phyloP scores from a whole-genome alignment of 1,140 invertebrate species.

The Neuroterus valhalla region DNA sequence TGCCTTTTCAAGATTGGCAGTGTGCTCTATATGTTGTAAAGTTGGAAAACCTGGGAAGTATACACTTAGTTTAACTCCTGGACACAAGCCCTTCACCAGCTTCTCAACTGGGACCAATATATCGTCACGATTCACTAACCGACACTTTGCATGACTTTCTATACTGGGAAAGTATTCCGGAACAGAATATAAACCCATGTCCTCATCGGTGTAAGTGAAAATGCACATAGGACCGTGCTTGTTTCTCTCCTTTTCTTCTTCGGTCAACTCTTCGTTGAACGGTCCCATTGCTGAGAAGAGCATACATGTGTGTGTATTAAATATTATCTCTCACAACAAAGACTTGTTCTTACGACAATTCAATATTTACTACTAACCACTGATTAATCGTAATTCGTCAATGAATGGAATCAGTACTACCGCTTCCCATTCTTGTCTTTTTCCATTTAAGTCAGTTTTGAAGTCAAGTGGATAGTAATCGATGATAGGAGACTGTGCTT shows the following conservation, averaged over 20 bases:
- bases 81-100: constrained; percentile 85
- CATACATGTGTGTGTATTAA: no score
- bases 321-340: no score
- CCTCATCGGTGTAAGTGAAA: constrained; percentile 81
- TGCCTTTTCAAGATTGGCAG: constrained; percentile 80
- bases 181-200: constrained; percentile 75
- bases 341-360: no score
- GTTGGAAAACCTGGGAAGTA: constrained; percentile 95
- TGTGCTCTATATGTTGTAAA: constrained; percentile 87
- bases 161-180: constrained; percentile 83
- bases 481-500: constrained; percentile 87
- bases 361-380: constrained; percentile 74
- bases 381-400: constrained; percentile 79
- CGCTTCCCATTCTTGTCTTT: constrained; percentile 97
- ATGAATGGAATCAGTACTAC: constrained; percentile 98
- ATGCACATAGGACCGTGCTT: constrained; percentile 89
- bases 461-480: constrained; percentile 95
- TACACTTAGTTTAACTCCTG: constrained; percentile 81
- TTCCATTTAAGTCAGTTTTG: constrained; percentile 93
- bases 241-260: constrained; percentile 86
- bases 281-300: constrained; percentile 84
- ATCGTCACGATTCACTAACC: constrained; percentile 76
- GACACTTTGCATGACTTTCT: constrained; percentile 77
- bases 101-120: constrained; percentile 78
- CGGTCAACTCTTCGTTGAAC: constrained; percentile 80